Conservation (phyloP, 2,888 invertebrate genomes). For the Hedya salicella region DNA sequence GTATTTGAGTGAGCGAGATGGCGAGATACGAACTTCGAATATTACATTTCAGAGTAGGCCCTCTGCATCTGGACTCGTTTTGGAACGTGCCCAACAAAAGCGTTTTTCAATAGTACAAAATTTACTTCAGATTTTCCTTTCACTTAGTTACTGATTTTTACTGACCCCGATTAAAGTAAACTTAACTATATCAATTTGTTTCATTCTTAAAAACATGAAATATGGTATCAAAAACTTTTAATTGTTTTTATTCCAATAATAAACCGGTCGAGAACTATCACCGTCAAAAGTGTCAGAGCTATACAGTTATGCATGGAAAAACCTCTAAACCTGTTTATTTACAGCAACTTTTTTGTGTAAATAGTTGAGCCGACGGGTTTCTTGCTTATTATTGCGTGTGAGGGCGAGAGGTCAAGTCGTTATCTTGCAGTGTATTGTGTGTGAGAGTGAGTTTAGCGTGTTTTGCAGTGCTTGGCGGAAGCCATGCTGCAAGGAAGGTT, state of each 20-base stretch:
- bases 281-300: conserved; percentile 34
- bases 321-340: conserved; percentile 37
- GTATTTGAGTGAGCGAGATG: too few species aligned
- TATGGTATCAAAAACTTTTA: too few species aligned
- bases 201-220: too few species aligned
- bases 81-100: too few species aligned
- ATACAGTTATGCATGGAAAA: conserved; percentile 44
- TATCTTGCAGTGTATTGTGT: background rate
- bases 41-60: too few species aligned
- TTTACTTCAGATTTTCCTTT: too few species aligned
- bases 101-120: too few species aligned
- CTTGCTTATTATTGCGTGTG: conserved; percentile 20
- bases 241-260: background rate
- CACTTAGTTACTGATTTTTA: too few species aligned
- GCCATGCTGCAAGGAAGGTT: conserved; percentile 36
- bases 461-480: conserved; percentile 28
- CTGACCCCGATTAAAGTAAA: too few species aligned
- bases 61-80: too few species aligned
- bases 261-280: background rate
- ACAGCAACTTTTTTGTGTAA: conserved; percentile 17
- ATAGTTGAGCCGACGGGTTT: conserved; percentile 10
- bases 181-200: too few species aligned
- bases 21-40: too few species aligned
- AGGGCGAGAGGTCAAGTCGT: conserved; percentile 22
- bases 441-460: conserved; percentile 8